Evolutionary conservation across 2,113 vertebrate genomes (phyloP).

Genomic region (Catharus minimus): DNA sequence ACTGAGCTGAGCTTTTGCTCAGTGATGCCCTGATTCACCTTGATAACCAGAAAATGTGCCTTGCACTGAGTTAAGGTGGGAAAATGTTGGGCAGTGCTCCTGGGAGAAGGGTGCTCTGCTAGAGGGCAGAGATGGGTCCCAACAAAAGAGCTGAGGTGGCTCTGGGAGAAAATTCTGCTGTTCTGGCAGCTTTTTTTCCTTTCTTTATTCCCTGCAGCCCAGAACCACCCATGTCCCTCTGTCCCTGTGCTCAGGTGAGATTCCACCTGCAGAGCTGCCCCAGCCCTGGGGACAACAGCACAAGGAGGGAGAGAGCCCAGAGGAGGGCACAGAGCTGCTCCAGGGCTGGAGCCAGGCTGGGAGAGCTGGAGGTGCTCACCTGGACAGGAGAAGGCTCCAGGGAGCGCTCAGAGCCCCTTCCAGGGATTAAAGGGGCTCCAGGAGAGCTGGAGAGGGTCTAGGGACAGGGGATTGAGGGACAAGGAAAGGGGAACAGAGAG

Average conservation of each 20-base stretch:
- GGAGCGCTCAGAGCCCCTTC: too few relatives aligned
- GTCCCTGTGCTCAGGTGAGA: too few relatives aligned
- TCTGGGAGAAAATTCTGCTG: not conserved
- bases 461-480: too few relatives aligned
- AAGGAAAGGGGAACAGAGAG: too few relatives aligned
- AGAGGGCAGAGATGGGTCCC: not conserved
- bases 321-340: too few relatives aligned
- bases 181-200: not conserved
- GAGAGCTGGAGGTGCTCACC: not conserved
- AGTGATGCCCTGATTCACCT: not conserved
- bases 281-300: too few relatives aligned
- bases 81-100: rapidly evolving
- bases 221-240: not conserved
- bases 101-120: not conserved
- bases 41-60: not conserved
- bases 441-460: not conserved
- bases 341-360: not conserved
- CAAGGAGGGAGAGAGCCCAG: too few relatives aligned
- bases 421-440: too few relatives aligned
- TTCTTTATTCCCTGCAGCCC: not conserved
- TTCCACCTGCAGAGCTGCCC: too few relatives aligned
- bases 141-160: not conserved
- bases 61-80: not conserved
- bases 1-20: not conserved
- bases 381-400: too few relatives aligned